Percentiles rank a stretch among this genome's conserved stretches.
These are phyloP conservation scores for Escarpia spicata DNA, from an alignment of 2,888 invertebrate genomes.

Conservation along the genomic window DNA sequence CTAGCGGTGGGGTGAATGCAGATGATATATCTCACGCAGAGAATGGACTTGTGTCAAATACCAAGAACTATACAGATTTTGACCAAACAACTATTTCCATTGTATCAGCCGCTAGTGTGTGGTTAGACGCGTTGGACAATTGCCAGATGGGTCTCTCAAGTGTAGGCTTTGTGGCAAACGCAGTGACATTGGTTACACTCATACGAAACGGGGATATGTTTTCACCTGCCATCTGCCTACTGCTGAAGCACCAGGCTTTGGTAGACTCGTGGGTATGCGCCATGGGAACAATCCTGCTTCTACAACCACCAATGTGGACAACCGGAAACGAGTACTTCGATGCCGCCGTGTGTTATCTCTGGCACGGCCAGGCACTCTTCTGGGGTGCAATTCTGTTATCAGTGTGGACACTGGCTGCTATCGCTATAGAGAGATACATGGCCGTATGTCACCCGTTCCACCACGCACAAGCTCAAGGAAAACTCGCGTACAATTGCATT, in stretches of 20 bases:
- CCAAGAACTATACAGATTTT: too few species aligned
- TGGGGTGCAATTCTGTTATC: conserved; percentile 39
- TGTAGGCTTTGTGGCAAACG: conserved; percentile 36
- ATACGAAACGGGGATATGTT: conserved; percentile 26
- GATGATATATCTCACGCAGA: too few species aligned
- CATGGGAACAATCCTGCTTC: conserved; percentile 31
- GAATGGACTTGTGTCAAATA: too few species aligned
- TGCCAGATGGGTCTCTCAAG: conserved; percentile 29
- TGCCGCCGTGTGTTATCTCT: conserved; percentile 35
- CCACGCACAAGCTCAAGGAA: not conserved
- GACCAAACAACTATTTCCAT: not conserved
- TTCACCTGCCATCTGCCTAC: conserved; percentile 29
- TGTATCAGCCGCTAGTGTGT: not conserved
- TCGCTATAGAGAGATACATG: conserved; percentile 37
- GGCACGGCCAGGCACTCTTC: conserved; percentile 41
- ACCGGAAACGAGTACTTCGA: conserved; percentile 34
- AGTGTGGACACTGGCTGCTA: conserved; percentile 37
- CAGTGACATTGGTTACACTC: conserved; percentile 35
- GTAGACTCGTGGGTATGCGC: conserved; percentile 34
- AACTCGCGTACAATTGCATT: not conserved
- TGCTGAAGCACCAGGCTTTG: conserved; percentile 39
- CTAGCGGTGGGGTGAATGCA: too few species aligned
- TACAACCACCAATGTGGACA: conserved; percentile 39
- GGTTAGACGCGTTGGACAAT: conserved; percentile 26
- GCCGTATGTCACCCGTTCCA: conserved; percentile 33